phyloP scores from a whole-genome alignment of 1,140 invertebrate genomes.

The Papilio glaucus region DNA sequence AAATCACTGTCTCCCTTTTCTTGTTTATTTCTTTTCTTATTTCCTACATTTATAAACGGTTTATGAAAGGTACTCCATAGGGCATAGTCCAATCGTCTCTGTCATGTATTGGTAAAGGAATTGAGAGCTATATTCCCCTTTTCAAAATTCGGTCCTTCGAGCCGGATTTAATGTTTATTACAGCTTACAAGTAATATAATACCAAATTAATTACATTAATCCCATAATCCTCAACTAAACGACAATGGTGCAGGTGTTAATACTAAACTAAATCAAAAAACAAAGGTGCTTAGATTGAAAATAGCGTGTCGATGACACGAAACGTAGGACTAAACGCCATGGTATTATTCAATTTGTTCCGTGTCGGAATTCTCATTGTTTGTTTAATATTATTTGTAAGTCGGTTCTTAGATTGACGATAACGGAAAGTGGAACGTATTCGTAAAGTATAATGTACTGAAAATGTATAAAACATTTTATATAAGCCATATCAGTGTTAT shows the following conservation, averaged over 20 bases:
- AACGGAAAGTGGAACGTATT: constrained; percentile 2
- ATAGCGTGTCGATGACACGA: neutral
- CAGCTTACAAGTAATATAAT: neutral
- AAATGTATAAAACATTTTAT: constrained; percentile 20
- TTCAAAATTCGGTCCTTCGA: constrained; percentile 13
- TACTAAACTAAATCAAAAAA: constrained; percentile 11
- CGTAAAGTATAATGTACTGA: constrained; percentile 1
- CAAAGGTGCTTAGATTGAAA: constrained; percentile 27
- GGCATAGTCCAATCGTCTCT: neutral
- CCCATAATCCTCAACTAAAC: constrained; percentile 22
- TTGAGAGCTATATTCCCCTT: neutral
- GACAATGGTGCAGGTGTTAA: neutral
- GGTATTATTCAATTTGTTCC: constrained; percentile 29
- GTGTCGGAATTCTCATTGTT: constrained; percentile 15
- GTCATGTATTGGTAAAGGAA: neutral
- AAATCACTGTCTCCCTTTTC: no score
- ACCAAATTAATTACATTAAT: constrained; percentile 14
- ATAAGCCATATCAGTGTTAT: neutral
- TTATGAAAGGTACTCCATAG: no score
- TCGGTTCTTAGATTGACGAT: constrained; percentile 20
- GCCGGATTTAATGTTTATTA: constrained; percentile 17
- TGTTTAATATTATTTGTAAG: constrained; percentile 36
- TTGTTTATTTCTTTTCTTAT: no score
- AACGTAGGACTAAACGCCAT: constrained; percentile 1
- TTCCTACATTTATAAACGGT: no score